phyloP scores from a whole-genome alignment of 2,113 vertebrate species.

The Numida meleagris region DNA sequence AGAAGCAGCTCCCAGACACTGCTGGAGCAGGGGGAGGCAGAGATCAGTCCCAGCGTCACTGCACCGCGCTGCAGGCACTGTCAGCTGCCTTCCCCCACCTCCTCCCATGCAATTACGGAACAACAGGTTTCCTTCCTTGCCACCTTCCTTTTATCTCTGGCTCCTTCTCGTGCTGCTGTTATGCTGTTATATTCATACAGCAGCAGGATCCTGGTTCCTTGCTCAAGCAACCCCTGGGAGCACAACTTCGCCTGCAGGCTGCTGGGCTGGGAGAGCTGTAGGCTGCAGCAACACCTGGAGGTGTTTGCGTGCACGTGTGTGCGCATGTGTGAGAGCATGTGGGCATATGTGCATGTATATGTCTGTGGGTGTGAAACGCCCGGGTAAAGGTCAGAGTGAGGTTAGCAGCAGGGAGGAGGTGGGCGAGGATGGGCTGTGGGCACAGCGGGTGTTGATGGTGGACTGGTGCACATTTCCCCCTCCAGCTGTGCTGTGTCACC shows the following conservation, averaged over 20 bases:
- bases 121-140: background rate
- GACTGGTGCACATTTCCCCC: background rate
- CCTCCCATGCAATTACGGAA: background rate
- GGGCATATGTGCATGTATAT: background rate
- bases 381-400: background rate
- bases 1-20: background rate
- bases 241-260: background rate
- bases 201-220: background rate
- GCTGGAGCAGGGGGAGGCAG: background rate
- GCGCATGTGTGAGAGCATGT: background rate
- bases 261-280: background rate
- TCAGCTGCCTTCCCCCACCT: background rate
- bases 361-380: background rate
- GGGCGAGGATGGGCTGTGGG: background rate
- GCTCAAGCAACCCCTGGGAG: background rate
- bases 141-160: background rate
- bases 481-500: background rate
- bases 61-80: background rate
- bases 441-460: background rate
- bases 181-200: background rate
- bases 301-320: rapidly evolving
- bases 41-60: background rate
- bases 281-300: background rate
- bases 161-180: background rate
- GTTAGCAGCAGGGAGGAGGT: background rate